Evolutionary conservation across 2,797 vertebrate species (phyloP).

Genomic region (Geotrypetes seraphini): DNA sequence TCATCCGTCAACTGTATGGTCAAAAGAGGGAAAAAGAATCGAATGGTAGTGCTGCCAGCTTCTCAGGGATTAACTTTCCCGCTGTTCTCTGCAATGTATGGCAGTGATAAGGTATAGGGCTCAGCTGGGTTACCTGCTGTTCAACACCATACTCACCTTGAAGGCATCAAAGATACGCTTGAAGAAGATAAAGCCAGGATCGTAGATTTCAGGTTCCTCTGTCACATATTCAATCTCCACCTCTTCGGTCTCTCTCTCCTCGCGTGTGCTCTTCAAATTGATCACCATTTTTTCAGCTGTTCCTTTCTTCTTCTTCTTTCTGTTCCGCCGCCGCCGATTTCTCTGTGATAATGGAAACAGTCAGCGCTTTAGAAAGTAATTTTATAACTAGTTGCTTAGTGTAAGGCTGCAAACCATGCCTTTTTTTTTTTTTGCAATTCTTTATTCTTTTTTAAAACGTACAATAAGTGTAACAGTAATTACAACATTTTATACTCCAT

Average conservation of each 20-base stretch:
- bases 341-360: slow-evolving; percentile 46
- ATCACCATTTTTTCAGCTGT: slow-evolving; percentile 17
- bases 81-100: background rate
- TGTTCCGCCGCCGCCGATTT: slow-evolving; percentile 75
- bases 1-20: slow-evolving; percentile 72
- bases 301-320: slow-evolving; percentile 76
- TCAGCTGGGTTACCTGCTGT: too few relatives aligned
- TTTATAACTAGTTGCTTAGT: fast-evolving
- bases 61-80: background rate
- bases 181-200: slow-evolving; percentile 87
- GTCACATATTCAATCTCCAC: slow-evolving; percentile 86
- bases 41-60: background rate
- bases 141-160: slow-evolving; percentile 65
- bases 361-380: too few relatives aligned
- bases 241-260: slow-evolving; percentile 8
- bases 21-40: too few relatives aligned
- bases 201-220: slow-evolving; percentile 81
- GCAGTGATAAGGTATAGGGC: too few relatives aligned
- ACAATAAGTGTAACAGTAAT: too few relatives aligned
- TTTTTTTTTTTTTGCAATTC: too few relatives aligned
- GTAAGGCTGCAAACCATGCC: background rate
- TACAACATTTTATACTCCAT: too few relatives aligned
- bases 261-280: slow-evolving; percentile 47
- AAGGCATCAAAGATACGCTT: slow-evolving; percentile 88
- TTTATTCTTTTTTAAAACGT: too few relatives aligned